These are phyloP conservation scores for Bellardia bayeri DNA, from an alignment of 2,888 invertebrate genomes.

Conservation along the genomic window DNA sequence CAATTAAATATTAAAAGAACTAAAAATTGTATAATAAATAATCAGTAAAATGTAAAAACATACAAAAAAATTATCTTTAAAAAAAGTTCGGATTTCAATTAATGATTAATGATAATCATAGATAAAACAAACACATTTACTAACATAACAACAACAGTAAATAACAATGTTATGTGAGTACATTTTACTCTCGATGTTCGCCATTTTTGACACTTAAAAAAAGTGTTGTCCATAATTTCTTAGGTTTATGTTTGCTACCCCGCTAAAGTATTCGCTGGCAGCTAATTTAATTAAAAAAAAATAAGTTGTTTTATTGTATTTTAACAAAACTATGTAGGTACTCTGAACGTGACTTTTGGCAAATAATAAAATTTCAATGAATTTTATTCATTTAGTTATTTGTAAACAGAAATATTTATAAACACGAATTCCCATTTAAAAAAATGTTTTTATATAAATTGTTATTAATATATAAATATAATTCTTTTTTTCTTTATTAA, in stretches of 20 bases:
- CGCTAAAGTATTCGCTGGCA: neutral
- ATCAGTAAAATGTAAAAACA: neutral
- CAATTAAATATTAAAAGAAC: neutral
- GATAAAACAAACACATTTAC: too few relatives aligned
- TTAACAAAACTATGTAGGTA: neutral
- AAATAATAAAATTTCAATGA: constrained; percentile 6
- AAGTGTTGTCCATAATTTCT: neutral
- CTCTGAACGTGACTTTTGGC: constrained; percentile 25
- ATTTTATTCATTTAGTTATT: neutral
- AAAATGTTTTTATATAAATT: constrained; percentile 13
- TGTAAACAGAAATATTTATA: constrained; percentile 20
- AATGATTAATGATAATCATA: too few relatives aligned
- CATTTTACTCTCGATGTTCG: too few relatives aligned
- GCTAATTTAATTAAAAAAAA: neutral
- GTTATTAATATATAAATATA: constrained; percentile 4
- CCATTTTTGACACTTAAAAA: neutral
- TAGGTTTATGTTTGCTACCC: neutral
- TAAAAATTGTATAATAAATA: neutral
- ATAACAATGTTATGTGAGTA: too few relatives aligned
- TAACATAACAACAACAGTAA: too few relatives aligned
- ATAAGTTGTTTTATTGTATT: neutral
- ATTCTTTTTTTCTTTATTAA: neutral
- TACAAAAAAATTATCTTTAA: too few relatives aligned
- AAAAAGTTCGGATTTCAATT: too few relatives aligned
- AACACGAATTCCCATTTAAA: constrained; percentile 22